Conservation (phyloP, 2,113 vertebrate genomes). For the Seriola aureovittata region DNA sequence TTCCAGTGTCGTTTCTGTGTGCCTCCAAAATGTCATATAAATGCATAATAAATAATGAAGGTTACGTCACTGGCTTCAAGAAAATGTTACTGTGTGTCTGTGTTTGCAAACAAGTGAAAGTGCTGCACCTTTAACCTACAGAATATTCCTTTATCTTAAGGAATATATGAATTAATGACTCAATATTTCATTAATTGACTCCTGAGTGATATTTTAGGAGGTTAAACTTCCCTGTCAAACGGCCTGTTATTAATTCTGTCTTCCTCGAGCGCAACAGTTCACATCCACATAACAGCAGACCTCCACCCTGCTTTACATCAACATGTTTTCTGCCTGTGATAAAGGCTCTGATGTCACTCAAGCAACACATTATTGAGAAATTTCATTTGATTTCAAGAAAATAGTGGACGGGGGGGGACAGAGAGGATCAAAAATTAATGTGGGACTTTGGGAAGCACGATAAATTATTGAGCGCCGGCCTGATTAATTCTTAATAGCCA, state of each 20-base stretch:
- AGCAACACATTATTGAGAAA: slow-evolving; percentile 73
- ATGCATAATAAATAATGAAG: neutral
- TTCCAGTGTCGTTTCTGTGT: neutral
- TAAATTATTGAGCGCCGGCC: slow-evolving; percentile 82
- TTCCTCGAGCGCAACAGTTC: slow-evolving; percentile 13
- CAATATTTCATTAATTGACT: slow-evolving; percentile 12
- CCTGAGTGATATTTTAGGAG: neutral
- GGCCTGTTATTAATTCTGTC: neutral
- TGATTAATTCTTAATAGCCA: slow-evolving; percentile 87
- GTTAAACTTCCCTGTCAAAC: slow-evolving; percentile 9
- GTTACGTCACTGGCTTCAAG: neutral
- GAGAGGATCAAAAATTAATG: slow-evolving; percentile 85
- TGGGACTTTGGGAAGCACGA: slow-evolving; percentile 81
- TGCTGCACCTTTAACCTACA: too few relatives aligned
- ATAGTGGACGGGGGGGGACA: slow-evolving; percentile 77
- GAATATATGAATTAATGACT: neutral
- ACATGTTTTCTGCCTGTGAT: neutral
- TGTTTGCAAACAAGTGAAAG: neutral
- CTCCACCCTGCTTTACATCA: neutral
- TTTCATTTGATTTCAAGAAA: slow-evolving; percentile 83
- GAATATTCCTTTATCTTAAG: neutral
- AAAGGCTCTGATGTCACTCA: slow-evolving; percentile 60
- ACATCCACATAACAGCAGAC: neutral
- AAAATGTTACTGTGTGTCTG: neutral
- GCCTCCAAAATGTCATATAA: neutral